Evolutionary conservation across 2,888 invertebrate genomes (phyloP), one percentile per base, ranked within the genome.

Genomic region (Rhamnusium bicolor): DNA sequence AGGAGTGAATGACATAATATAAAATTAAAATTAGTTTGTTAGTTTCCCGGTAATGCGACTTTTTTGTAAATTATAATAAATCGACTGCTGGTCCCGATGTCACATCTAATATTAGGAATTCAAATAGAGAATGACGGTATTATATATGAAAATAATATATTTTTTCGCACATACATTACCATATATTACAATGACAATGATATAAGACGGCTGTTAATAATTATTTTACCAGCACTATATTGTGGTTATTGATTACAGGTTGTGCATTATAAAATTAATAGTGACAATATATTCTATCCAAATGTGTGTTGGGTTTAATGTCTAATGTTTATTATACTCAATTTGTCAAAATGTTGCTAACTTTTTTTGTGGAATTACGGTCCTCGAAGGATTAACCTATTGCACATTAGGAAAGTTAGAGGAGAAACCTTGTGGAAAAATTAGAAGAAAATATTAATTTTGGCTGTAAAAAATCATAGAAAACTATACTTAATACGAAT

Each of bases 121-220:
- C 61, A 61, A 21, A 61, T 61, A n/a, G 19, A 12, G 61, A 61
- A 46, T 61, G 61, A 61, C 61, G 61, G 19, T 61, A 61, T 61
- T 61, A 19, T 40, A n/a, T n/a, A 61, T 46, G 16, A 61, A 40
- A 61, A 61, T 61, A 61, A 61, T 32, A 46, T 61, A 61, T 61
- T 40, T 58, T 60, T 61, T 51, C 61, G 61, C 61, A 61, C 61
- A 61, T 61, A 61, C 61, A 61, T 61, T 61, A 61, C 12, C 61
- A 61, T 61, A 61, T 61, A 61, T 61, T 61, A 61, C n/a, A 19
- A 16, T 18, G 46, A n/a, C 16, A 46, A 12, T 46, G 60, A 61
- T 18, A 46, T 40, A 51, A 51, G n/a, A 19, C 18, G 14, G 2
- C 21, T 19, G 14, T 61, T 46, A 19, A 19, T 46, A 61, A 18